A percentile compares a stretch with the other conserved stretches of the same genome.
Conservation (phyloP, 2,888 invertebrate genomes). For the Meliscaeva auricollis region DNA sequence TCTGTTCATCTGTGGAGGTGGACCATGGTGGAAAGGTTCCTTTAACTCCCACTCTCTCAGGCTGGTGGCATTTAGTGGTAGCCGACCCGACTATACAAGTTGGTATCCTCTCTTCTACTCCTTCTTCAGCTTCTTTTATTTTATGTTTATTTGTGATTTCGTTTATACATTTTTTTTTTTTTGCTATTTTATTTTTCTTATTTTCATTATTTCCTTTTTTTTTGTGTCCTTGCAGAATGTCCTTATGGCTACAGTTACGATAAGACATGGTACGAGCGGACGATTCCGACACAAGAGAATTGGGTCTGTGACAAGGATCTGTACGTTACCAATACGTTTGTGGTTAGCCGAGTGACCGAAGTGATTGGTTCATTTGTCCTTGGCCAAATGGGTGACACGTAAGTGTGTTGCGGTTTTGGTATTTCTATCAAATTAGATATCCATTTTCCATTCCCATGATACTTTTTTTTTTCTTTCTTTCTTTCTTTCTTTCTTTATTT, state of each 20-base stretch:
- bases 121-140: constrained; percentile 63
- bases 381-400: constrained; percentile 86
- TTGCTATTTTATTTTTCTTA: constrained; percentile 50
- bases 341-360: constrained; percentile 85
- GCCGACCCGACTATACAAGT: background rate
- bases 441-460: constrained; percentile 34
- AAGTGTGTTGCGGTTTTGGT: constrained; percentile 79
- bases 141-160: constrained; percentile 67
- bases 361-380: constrained; percentile 86
- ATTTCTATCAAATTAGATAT: constrained; percentile 46
- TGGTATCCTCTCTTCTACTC: background rate
- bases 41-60: background rate
- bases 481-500: constrained; percentile 42
- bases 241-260: constrained; percentile 86
- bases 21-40: background rate
- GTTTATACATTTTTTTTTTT: constrained; percentile 27
- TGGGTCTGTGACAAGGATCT: constrained; percentile 86
- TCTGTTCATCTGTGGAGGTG: background rate
- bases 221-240: constrained; percentile 83
- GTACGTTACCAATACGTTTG: constrained; percentile 85
- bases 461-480: constrained; percentile 51
- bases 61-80: constrained; percentile 8
- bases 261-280: constrained; percentile 85
- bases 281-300: constrained; percentile 85
- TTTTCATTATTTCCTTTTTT: constrained; percentile 56